Percentiles rank a stretch among this genome's conserved stretches.
Evolutionary conservation across 2,888 invertebrate species (phyloP).

Genomic region (Drosophila stalkeri): DNA sequence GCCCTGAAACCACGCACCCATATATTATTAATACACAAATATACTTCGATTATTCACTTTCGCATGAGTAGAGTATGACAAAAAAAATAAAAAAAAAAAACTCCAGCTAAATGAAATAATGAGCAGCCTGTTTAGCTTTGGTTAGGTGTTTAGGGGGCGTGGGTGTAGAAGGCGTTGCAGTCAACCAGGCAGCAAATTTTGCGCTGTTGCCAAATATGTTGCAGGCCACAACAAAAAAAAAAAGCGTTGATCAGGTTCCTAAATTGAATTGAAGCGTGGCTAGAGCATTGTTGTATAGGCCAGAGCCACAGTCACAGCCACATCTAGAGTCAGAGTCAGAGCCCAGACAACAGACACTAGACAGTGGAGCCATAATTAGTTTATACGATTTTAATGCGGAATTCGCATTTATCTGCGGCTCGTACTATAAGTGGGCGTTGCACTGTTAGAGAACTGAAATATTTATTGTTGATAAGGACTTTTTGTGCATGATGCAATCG

Average conservation of each 20-base stretch:
- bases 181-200: slow-evolving; percentile 27
- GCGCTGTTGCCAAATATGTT: slow-evolving; percentile 41
- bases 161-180: slow-evolving; percentile 61
- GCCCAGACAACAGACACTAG: slow-evolving; percentile 8
- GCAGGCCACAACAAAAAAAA: slow-evolving; percentile 10
- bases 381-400: slow-evolving; percentile 72
- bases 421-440: slow-evolving; percentile 64
- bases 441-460: slow-evolving; percentile 14
- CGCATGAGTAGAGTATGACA: slow-evolving; percentile 43
- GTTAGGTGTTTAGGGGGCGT: slow-evolving; percentile 60
- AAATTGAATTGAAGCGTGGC: slow-evolving; percentile 76
- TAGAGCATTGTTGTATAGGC: slow-evolving; percentile 68
- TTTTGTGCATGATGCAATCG: slow-evolving; percentile 70
- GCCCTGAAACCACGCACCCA: neutral
- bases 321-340: neutral
- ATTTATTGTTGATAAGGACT: slow-evolving; percentile 64
- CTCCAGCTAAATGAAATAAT: slow-evolving; percentile 56
- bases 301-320: neutral
- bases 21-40: neutral
- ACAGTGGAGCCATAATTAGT: slow-evolving; percentile 63
- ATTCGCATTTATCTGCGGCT: slow-evolving; percentile 50
- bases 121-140: slow-evolving; percentile 31
- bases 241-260: slow-evolving; percentile 29
- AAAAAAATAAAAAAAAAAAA: slow-evolving; percentile 12
- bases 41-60: neutral